Evolutionary conservation across 2,888 invertebrate species (phyloP).

Genomic region (Andrena minutula): DNA sequence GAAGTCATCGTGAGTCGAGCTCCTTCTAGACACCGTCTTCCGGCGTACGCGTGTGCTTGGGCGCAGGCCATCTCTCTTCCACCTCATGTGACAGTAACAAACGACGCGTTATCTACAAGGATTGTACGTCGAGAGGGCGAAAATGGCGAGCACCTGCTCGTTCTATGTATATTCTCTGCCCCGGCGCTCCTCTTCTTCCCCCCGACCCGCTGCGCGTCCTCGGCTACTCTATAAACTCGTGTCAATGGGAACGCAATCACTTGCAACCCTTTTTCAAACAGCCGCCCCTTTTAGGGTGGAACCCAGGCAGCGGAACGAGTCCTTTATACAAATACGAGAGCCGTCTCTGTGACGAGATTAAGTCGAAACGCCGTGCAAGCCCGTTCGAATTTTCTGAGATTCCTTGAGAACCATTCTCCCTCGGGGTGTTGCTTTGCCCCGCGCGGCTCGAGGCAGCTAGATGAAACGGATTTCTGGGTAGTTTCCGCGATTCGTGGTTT

Average conservation of each 20-base stretch:
- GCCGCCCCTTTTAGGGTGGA: constrained; percentile 28
- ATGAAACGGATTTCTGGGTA: background rate
- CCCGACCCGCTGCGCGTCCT: constrained; percentile 51
- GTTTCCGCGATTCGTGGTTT: background rate
- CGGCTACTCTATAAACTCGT: constrained; percentile 72
- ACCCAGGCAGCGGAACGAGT: constrained; percentile 38
- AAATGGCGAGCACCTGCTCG: constrained; percentile 82
- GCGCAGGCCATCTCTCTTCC: constrained; percentile 66
- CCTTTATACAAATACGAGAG: constrained; percentile 66
- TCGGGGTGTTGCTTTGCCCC: background rate
- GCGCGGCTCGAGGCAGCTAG: background rate
- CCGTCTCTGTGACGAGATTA: constrained; percentile 63
- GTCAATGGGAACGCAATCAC: constrained; percentile 78
- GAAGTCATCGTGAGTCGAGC: constrained; percentile 34
- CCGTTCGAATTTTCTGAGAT: constrained; percentile 58
- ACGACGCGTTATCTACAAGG: constrained; percentile 83
- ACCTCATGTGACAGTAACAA: constrained; percentile 81
- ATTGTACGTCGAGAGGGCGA: constrained; percentile 79
- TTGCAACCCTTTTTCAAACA: constrained; percentile 64
- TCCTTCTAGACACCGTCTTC: constrained; percentile 55
- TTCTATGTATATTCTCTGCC: constrained; percentile 67
- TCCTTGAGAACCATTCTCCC: constrained; percentile 22
- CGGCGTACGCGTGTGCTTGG: constrained; percentile 44
- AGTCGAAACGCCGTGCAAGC: constrained; percentile 54
- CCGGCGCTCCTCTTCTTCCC: constrained; percentile 1